These are phyloP conservation scores for Saturnia pavonia DNA, from an alignment of 2,888 invertebrate genomes.

Conservation along the genomic window DNA sequence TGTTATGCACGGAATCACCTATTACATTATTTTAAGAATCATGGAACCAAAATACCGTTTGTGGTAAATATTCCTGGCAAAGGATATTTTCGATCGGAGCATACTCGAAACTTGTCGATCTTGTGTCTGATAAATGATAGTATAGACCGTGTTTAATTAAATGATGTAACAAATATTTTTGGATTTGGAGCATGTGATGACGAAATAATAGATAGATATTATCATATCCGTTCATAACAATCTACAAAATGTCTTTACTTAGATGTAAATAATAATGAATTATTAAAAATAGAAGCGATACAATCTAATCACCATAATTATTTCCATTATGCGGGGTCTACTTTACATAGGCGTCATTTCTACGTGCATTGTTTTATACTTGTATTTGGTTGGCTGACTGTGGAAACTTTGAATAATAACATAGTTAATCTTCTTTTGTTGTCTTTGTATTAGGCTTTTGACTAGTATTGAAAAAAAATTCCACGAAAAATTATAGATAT, in stretches of 20 bases:
- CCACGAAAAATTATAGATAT: no score
- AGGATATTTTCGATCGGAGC: background rate
- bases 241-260: background rate
- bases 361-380: background rate
- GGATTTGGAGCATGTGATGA: background rate
- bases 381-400: background rate
- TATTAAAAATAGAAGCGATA: constrained; percentile 4
- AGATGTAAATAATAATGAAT: background rate
- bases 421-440: background rate
- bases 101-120: background rate
- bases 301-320: constrained; percentile 12
- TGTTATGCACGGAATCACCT: no score
- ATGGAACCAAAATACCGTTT: background rate
- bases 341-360: background rate
- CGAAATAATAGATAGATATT: background rate
- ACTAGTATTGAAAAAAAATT: no score
- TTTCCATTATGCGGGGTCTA: constrained; percentile 6
- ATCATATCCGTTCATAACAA: background rate
- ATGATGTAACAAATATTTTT: background rate
- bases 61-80: background rate
- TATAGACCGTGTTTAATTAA: background rate
- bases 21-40: no score
- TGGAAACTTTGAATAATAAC: background rate
- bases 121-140: background rate
- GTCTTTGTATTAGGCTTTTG: no score